Conservation (phyloP, 2,888 invertebrate species). For the Ypsolopha sequella region DNA sequence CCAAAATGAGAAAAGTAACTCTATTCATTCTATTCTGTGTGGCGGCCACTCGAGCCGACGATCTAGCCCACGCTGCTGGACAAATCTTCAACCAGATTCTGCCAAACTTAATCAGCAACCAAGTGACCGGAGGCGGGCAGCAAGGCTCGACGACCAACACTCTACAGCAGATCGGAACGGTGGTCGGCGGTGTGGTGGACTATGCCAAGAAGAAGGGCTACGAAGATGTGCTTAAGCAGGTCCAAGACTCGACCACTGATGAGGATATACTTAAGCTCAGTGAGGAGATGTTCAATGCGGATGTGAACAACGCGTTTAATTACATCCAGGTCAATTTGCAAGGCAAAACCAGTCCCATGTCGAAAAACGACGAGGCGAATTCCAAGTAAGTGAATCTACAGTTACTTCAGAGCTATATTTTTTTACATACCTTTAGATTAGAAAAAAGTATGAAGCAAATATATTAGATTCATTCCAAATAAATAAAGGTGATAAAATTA, state of each 20-base stretch:
- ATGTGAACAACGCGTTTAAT: conserved; percentile 79
- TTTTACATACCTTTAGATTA: no score
- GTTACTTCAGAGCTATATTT: no score
- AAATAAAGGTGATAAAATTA: no score
- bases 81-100: conserved; percentile 59
- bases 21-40: conserved; percentile 35
- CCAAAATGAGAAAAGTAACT: conserved; percentile 40
- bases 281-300: conserved; percentile 79
- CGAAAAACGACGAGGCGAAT: conserved; percentile 79
- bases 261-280: conserved; percentile 77
- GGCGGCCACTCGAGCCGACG: conserved; percentile 41
- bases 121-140: conserved; percentile 43
- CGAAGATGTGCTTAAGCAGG: conserved; percentile 50
- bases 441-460: no score
- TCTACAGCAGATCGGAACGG: conserved; percentile 52
- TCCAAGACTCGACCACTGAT: conserved; percentile 70
- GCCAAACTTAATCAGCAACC: conserved; percentile 49
- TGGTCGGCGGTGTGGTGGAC: conserved; percentile 60
- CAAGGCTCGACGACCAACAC: conserved; percentile 54
- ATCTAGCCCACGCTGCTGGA: conserved; percentile 51
- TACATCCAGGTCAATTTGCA: conserved; percentile 80
- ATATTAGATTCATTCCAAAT: no score
- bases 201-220: conserved; percentile 63
- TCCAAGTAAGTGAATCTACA: conserved; percentile 71
- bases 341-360: conserved; percentile 78